Percentiles rank a stretch among this genome's conserved stretches.
Evolutionary conservation across 2,797 vertebrate species (phyloP).

Genomic region (Tenualosa ilisha): DNA sequence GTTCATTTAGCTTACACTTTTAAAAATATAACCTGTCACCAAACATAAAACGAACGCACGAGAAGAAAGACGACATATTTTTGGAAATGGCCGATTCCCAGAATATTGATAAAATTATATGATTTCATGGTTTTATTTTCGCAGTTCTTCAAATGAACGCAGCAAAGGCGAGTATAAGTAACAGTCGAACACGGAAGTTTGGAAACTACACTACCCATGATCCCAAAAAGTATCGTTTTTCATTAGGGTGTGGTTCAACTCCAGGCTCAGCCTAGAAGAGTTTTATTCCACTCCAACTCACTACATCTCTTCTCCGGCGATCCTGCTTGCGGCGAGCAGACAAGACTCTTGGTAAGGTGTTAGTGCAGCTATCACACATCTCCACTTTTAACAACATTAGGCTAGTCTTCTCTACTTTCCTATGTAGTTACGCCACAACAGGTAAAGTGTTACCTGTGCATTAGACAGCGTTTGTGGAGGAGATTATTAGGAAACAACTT

Average conservation of each 20-base stretch:
- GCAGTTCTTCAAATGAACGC: no score
- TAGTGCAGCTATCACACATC: background rate
- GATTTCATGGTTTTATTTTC: no score
- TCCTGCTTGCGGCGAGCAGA: background rate
- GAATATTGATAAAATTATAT: no score
- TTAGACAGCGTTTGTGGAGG: background rate
- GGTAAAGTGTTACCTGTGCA: constrained; percentile 12
- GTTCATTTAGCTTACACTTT: no score
- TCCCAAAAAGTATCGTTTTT: background rate
- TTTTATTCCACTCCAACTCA: constrained; percentile 1
- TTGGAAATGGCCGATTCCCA: no score
- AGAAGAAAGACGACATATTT: no score
- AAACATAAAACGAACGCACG: no score
- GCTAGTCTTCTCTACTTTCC: background rate
- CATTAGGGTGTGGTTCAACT: constrained; percentile 12
- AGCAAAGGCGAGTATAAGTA: no score
- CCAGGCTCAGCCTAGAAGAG: background rate
- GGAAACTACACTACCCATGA: background rate
- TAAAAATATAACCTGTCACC: no score
- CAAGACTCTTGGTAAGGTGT: background rate
- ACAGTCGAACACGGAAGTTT: background rate
- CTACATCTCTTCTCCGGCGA: background rate
- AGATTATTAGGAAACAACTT: background rate
- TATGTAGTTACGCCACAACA: background rate
- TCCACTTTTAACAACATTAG: background rate